Conservation (phyloP, 2,113 vertebrate species). For the Isurus oxyrinchus region DNA sequence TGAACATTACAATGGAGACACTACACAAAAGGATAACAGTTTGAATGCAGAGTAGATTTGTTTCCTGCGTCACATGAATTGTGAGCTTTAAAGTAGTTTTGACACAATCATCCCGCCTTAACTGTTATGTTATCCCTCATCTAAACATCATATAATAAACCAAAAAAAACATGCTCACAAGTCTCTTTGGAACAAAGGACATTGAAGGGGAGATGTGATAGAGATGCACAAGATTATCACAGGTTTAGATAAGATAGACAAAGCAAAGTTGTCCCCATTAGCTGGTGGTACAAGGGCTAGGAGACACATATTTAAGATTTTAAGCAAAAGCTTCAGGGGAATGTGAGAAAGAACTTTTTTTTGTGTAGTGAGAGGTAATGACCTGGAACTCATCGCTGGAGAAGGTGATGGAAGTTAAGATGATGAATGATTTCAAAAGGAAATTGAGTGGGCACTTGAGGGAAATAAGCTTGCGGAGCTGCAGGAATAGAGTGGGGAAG, state of each 20-base stretch:
- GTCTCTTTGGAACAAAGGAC: not conserved
- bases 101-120: not conserved
- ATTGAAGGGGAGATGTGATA: not conserved
- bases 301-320: not conserved
- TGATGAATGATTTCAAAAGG: not conserved
- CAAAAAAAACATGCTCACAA: not conserved
- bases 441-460: not conserved
- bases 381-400: not conserved
- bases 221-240: not conserved
- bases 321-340: not conserved
- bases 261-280: not conserved
- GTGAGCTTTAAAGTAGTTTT: not conserved
- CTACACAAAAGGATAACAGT: not conserved
- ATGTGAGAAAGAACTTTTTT: not conserved
- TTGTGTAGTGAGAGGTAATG: not conserved
- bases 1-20: not conserved
- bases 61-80: not conserved
- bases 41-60: not conserved
- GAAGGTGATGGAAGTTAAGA: not conserved
- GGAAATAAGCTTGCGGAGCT: too few relatives aligned
- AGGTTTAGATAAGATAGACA: not conserved
- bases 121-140: not conserved
- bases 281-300: not conserved
- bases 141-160: not conserved
- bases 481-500: not conserved